Percentiles rank a stretch among this genome's conserved stretches.
Evolutionary conservation across 1,140 invertebrate genomes (phyloP).

Genomic region (Trialeurodes vaporariorum): DNA sequence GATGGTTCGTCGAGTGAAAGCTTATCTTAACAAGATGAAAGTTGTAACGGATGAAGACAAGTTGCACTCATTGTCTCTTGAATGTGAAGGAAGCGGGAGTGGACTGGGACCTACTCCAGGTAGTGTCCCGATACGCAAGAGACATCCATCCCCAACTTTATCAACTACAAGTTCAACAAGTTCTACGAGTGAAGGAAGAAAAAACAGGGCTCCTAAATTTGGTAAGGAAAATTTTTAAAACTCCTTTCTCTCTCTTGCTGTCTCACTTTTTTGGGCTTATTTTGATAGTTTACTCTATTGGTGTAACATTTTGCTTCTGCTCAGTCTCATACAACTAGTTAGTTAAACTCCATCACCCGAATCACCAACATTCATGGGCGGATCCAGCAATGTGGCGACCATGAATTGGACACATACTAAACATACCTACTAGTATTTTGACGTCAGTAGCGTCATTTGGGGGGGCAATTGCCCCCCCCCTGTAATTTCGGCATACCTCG

Average conservation of each 20-base stretch:
- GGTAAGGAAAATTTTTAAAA: conserved; percentile 36
- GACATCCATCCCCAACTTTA: conserved; percentile 74
- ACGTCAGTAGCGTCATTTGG: no score
- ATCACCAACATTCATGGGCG: no score
- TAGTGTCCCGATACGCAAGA: conserved; percentile 44
- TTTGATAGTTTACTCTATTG: conserved; percentile 1
- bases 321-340: no score
- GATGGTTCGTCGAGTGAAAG: conserved; percentile 92
- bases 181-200: conserved; percentile 68
- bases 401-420: no score
- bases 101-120: conserved; percentile 31
- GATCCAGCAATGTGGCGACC: no score
- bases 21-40: conserved; percentile 86
- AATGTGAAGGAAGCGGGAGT: conserved; percentile 67
- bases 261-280: not conserved
- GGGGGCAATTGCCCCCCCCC: no score
- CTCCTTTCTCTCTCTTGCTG: not conserved
- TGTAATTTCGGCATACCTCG: no score
- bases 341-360: no score
- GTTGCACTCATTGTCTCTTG: conserved; percentile 73
- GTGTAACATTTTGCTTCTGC: no score
- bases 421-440: no score
- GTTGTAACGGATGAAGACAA: conserved; percentile 84
- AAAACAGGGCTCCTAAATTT: conserved; percentile 47
- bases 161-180: conserved; percentile 82